A percentile compares a stretch with the other conserved stretches of the same genome.
Evolutionary conservation across 53 echinoderm and acorn worm species (phyloP).

Genomic region (Hippasteria phrygiana): DNA sequence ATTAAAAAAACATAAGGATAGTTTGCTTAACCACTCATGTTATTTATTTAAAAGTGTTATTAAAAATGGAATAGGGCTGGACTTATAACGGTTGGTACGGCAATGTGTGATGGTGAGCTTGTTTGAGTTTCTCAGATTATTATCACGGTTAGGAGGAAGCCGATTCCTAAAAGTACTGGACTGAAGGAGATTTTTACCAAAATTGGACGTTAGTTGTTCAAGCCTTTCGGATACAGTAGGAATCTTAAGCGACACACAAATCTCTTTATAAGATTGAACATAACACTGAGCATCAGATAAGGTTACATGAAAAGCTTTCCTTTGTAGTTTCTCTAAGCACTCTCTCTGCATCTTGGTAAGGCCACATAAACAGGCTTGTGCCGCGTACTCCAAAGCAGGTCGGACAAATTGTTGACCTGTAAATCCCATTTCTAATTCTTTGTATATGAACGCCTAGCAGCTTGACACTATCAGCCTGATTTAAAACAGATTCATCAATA

Average conservation of each 20-base stretch:
- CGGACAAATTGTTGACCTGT: background rate
- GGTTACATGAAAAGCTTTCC: conserved; percentile 8
- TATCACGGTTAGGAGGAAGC: conserved; percentile 16
- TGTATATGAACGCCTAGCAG: too few species aligned
- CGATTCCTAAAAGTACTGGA: background rate
- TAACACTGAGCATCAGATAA: background rate
- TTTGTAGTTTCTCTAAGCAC: background rate
- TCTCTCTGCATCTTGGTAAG: conserved; percentile 1
- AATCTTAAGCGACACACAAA: conserved; percentile 1
- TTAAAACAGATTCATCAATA: too few species aligned
- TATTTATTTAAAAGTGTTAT: too few species aligned
- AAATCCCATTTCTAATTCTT: too few species aligned
- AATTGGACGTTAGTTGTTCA: conserved; percentile 5
- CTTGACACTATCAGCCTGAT: too few species aligned
- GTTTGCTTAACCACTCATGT: too few species aligned
- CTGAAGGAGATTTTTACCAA: background rate
- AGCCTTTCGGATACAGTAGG: conserved; percentile 9
- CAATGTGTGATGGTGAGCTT: background rate
- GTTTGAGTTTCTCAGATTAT: background rate
- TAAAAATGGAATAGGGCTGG: too few species aligned
- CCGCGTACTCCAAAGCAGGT: background rate
- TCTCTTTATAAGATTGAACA: background rate
- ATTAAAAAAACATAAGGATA: too few species aligned
- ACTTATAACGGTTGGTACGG: too few species aligned
- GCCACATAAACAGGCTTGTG: conserved; percentile 20